phyloP scores from a whole-genome alignment of 2,888 invertebrate genomes.

The Caenorhabditis zanzibari region DNA sequence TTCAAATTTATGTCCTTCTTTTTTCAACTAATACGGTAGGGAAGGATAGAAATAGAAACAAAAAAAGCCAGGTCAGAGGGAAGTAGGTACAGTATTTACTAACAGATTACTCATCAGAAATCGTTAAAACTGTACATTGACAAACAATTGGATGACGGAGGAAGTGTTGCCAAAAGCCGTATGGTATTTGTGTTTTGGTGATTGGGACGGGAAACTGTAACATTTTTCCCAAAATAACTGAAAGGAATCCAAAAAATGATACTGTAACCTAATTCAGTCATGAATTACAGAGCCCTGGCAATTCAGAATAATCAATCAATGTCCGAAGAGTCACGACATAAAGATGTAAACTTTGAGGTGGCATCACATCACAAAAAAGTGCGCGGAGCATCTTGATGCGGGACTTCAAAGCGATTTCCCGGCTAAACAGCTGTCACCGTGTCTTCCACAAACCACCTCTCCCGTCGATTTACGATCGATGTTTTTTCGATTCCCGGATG shows the following conservation, averaged over 20 bases:
- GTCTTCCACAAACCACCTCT: constrained; percentile 9
- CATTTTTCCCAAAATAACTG: too few species aligned
- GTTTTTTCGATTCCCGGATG: constrained; percentile 61
- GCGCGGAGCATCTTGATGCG: constrained; percentile 50
- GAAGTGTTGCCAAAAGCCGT: constrained; percentile 2
- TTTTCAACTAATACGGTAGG: constrained; percentile 13
- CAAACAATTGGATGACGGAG: constrained; percentile 18
- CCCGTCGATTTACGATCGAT: constrained; percentile 56
- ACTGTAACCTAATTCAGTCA: too few species aligned
- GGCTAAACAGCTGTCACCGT: constrained; percentile 34
- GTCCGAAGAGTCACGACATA: constrained; percentile 27
- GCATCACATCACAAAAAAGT: constrained; percentile 51
- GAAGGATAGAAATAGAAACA: constrained; percentile 2
- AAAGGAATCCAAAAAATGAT: too few species aligned
- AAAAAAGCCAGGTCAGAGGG: background rate
- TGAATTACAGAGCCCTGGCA: too few species aligned
- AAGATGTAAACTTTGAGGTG: constrained; percentile 54
- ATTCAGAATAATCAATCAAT: constrained; percentile 33
- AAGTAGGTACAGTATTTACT: constrained; percentile 31
- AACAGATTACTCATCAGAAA: constrained; percentile 42
- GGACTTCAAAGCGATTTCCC: constrained; percentile 48
- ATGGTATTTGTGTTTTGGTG: constrained; percentile 2
- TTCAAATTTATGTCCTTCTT: constrained; percentile 41
- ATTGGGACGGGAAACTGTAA: background rate
- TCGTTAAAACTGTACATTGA: constrained; percentile 32